Evolutionary conservation across 2,888 invertebrate species (phyloP), one percentile per base, ranked within the genome.

Genomic region (Fissipunctia ypsillon): DNA sequence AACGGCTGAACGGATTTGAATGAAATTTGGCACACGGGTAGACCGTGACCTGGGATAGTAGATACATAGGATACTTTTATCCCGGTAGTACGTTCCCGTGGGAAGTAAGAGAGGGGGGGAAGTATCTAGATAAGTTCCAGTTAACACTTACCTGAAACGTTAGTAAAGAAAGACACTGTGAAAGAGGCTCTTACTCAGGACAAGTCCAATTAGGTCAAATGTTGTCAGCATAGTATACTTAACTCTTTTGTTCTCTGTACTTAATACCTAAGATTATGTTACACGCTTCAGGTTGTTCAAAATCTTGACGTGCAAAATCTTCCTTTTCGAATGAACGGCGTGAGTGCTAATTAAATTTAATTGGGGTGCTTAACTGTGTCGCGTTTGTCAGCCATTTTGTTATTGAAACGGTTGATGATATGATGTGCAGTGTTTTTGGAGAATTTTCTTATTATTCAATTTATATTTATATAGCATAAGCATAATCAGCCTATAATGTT

Each of bases 221-320:
- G 35, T 64, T 50, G 48, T 48, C 10, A n/a, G 9, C 12, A 56
- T 35, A n/a, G 9, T 9, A 56, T 35, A 61, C 43, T 22, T 35
- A 56, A 22, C 19, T 56, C 7, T 56, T 66, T 66, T 50, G 43
- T 80, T 63, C 2, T 31, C 25, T 72, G 81, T 81, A 66, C 73
- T 54, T 79, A 79, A 75, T 71, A 80, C 76, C 67, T 54, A 61
- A 65, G 81, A 83, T 84, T 81, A 77, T 70, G 78, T 77, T 87
- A 81, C 78, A 73, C 69, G 73, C 59, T 75, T 82, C 65, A 84
- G 79, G 84, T 85, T 79, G 75, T 76, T 66, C 79, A 78, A 73
- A 65, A 72, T 75, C 70, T 85, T 84, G 84, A n/a, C n/a, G n/a
- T n/a, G 75, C 86, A 84, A n/a, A n/a, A n/a, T n/a, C n/a, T n/a